Base-by-base conservation (phyloP, 1,140 invertebrate species). In the Cryptotermes secundus region DNA sequence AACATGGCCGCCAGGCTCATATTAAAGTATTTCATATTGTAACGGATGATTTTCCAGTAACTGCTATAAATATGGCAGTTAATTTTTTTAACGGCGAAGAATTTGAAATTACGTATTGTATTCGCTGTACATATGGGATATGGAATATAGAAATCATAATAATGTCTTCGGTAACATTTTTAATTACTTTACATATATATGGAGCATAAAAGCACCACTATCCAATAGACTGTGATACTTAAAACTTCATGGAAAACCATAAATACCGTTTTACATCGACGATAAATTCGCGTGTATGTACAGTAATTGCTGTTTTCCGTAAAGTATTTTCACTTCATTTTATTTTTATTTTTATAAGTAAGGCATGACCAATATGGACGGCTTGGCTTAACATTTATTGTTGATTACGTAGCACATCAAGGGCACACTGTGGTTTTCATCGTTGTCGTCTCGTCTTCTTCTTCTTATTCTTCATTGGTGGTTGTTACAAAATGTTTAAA, bases 201-300 rank as follows among this genome's bases (percentile, higher is more conserved):
- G n/a, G 26, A 72, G 12, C 9, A 31, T 6, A 72, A 72, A n/a
- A 72, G 26, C 59, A 31, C 59, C 59, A 31, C 26, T 9, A 72
- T 14, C 59, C 59, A 10, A 72, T n/a, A 72, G 3, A 72, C 10
- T 31, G 14, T 1, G 31, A 72, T 72, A 72, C 26, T 72, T 72
- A 72, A 72, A 72, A 72, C 59, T 72, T 72, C 59, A 72, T n/a
- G 59, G n/a, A 72, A 72, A 72, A 72, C 26, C 59, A 72, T 72
- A 72, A 72, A 72, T n/a, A 72, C 59, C n/a, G 6, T 72, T 72
- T 72, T n/a, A 72, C 59, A 31, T 72, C n/a, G n/a, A 7, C 59
- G 59, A 72, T 72, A 72, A 72, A 72, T 72, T 72, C 31, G 14
- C 1, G n/a, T 72, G 59, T 4, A 31, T 72, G 59, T 72, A 72